Conservation (phyloP, 2,888 invertebrate genomes). For the Mactromeris polynyma region DNA sequence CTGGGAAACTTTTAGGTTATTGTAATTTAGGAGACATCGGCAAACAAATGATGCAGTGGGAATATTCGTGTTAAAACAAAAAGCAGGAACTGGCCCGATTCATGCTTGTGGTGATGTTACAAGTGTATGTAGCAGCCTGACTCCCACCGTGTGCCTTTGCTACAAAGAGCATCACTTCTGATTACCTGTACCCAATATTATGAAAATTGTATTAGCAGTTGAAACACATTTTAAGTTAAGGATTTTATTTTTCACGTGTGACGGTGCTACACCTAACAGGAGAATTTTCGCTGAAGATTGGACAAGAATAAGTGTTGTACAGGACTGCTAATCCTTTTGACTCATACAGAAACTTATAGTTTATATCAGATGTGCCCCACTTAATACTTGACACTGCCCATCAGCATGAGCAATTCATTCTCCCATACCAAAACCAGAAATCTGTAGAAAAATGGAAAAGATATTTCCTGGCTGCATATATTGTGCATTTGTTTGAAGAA, state of each 20-base stretch:
- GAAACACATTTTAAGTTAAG: background rate
- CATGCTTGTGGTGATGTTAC: background rate
- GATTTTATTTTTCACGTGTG: constrained; percentile 2
- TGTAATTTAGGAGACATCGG: constrained; percentile 33
- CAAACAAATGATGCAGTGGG: constrained; percentile 29
- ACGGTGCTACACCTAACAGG: constrained; percentile 19
- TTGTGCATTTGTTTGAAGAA: constrained; percentile 61
- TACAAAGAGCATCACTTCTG: background rate
- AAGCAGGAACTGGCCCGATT: background rate
- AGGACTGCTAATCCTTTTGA: constrained; percentile 21
- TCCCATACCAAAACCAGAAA: constrained; percentile 56
- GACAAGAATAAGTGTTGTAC: background rate
- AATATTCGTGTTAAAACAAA: background rate
- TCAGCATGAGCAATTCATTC: constrained; percentile 67
- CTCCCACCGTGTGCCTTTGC: constrained; percentile 5
- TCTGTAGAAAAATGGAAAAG: constrained; percentile 62
- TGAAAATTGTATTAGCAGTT: background rate
- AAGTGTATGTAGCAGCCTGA: background rate
- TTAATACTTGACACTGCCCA: constrained; percentile 63
- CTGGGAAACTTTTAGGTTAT: constrained; percentile 37
- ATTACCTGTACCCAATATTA: constrained; percentile 8
- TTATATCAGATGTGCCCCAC: constrained; percentile 67
- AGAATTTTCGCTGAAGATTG: background rate
- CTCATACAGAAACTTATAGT: constrained; percentile 27
- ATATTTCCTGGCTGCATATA: constrained; percentile 49